phyloP scores from a whole-genome alignment of 2,113 vertebrate species.

The Monarcha castaneiventris region DNA sequence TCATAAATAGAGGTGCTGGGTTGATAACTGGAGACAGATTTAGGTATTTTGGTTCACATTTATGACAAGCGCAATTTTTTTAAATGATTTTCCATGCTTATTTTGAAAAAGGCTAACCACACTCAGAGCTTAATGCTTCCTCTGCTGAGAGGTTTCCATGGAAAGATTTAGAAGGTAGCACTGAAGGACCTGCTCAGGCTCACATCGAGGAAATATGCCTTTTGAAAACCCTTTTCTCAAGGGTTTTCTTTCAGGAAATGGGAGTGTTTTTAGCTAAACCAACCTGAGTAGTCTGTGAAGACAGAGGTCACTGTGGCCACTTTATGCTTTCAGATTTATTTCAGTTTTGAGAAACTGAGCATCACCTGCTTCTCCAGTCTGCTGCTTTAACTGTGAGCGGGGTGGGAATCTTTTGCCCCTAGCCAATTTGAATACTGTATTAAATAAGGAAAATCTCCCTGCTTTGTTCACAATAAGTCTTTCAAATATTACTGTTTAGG shows the following conservation, averaged over 20 bases:
- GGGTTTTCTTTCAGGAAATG: background rate
- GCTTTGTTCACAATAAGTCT: background rate
- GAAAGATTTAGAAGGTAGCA: background rate
- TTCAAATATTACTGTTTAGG: background rate
- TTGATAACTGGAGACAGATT: background rate
- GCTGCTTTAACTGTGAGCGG: background rate
- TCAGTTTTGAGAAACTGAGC: background rate
- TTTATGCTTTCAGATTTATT: background rate
- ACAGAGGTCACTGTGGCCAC: background rate
- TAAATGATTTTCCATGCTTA: background rate
- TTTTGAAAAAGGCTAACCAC: background rate
- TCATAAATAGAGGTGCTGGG: background rate
- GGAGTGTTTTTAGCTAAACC: background rate
- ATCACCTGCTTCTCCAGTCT: background rate
- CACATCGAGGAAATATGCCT: fast-evolving
- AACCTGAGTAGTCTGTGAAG: background rate
- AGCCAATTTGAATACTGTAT: background rate
- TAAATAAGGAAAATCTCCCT: background rate
- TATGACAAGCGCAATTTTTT: background rate
- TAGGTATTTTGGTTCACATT: background rate
- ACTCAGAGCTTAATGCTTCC: background rate
- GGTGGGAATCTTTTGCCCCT: background rate
- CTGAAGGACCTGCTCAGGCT: background rate
- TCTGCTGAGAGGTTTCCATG: background rate
- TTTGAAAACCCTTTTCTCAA: background rate